phyloP scores from a whole-genome alignment of 37 sponge, comb jelly and placozoan species.

The Tethya wilhelma region DNA sequence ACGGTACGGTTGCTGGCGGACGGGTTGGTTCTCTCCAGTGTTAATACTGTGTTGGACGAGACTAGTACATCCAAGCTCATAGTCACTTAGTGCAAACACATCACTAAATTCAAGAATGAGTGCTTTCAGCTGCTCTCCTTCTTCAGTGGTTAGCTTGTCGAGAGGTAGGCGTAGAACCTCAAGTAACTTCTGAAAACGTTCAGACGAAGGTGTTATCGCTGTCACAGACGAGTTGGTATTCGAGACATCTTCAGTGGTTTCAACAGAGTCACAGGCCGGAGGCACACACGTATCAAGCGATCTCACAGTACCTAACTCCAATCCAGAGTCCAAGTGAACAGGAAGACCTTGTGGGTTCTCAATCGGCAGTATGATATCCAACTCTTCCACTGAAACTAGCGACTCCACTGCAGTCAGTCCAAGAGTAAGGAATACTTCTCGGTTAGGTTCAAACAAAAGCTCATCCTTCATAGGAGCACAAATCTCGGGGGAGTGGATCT shows the following conservation, averaged over 20 bases:
- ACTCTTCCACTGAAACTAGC: neutral
- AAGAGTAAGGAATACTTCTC: neutral
- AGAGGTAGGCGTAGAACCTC: neutral
- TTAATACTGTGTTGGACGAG: conserved; percentile 30
- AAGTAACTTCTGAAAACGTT: too few species aligned
- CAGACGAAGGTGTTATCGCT: too few species aligned
- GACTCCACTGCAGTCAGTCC: neutral
- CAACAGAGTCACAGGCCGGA: neutral
- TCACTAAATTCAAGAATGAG: conserved; percentile 16
- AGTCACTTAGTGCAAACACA: conserved; percentile 50
- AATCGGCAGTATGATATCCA: neutral
- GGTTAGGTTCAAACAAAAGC: conserved; percentile 20
- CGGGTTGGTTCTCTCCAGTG: conserved; percentile 58
- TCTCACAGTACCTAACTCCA: conserved; percentile 1
- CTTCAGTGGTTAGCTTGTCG: conserved; percentile 9
- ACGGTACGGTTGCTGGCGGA: conserved; percentile 28
- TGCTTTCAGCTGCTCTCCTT: conserved; percentile 2
- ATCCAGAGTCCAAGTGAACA: neutral
- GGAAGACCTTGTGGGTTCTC: too few species aligned
- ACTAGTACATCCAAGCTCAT: conserved; percentile 51
- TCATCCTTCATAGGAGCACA: too few species aligned
- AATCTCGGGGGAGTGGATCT: neutral
- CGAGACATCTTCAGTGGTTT: neutral
- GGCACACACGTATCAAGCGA: neutral
- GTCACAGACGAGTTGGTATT: neutral